A percentile compares a stretch with the other conserved stretches of the same genome.
phyloP scores from a whole-genome alignment of 2,888 invertebrate genomes.

The Dendrolimus houi region DNA sequence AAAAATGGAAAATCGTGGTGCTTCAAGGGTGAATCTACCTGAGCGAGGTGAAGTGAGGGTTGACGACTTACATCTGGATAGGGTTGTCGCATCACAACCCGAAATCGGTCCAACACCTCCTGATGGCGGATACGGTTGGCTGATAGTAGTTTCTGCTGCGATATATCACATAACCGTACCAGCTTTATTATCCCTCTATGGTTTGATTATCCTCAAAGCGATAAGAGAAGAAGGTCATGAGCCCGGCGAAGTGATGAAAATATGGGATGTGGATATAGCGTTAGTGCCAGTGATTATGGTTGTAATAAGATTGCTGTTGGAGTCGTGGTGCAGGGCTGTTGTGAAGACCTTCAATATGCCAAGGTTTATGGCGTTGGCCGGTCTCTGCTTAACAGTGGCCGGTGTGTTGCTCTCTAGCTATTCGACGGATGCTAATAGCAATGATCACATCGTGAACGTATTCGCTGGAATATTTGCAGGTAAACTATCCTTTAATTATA shows the following conservation, averaged over 20 bases:
- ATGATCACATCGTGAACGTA: constrained; percentile 63
- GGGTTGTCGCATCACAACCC: constrained; percentile 78
- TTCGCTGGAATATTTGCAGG: constrained; percentile 72
- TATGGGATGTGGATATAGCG: constrained; percentile 78
- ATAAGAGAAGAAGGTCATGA: constrained; percentile 64
- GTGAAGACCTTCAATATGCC: constrained; percentile 77
- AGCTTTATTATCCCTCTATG: constrained; percentile 70
- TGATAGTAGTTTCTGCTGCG: constrained; percentile 75
- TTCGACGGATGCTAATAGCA: constrained; percentile 57
- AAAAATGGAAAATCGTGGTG: constrained; percentile 48
- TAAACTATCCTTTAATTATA: constrained; percentile 24
- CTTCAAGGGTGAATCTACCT: constrained; percentile 18
- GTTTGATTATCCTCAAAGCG: constrained; percentile 70
- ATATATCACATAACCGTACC: constrained; percentile 79
- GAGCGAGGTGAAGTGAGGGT: constrained; percentile 35
- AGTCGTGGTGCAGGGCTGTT: constrained; percentile 77
- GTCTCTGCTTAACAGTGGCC: constrained; percentile 75
- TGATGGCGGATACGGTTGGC: constrained; percentile 82
- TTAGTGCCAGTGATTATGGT: constrained; percentile 77
- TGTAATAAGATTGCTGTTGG: constrained; percentile 73
- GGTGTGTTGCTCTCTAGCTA: constrained; percentile 73
- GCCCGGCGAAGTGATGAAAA: constrained; percentile 43
- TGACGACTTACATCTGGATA: constrained; percentile 71
- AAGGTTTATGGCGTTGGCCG: constrained; percentile 72
- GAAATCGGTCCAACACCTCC: constrained; percentile 81